phyloP scores from a whole-genome alignment of 2,797 vertebrate species.

The Huso huso region DNA sequence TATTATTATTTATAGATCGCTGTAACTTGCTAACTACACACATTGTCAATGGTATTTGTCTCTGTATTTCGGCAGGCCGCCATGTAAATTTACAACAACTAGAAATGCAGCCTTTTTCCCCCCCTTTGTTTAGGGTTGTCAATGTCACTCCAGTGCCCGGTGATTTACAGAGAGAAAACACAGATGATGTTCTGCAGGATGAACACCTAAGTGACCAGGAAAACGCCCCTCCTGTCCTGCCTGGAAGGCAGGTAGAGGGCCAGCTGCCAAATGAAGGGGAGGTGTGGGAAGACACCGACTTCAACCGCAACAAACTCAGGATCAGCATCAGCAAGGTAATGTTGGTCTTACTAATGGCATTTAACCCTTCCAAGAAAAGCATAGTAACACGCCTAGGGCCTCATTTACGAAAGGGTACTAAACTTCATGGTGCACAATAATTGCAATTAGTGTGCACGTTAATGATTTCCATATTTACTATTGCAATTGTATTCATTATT shows the following conservation, averaged over 20 bases:
- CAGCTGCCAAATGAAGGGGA: slow-evolving; percentile 67
- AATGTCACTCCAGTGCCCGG: slow-evolving; percentile 81
- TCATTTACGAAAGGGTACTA: too few relatives aligned
- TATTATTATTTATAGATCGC: too few relatives aligned
- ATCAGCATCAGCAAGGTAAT: slow-evolving; percentile 95
- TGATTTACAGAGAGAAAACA: slow-evolving; percentile 87
- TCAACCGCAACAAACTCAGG: slow-evolving; percentile 96
- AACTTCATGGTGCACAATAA: too few relatives aligned
- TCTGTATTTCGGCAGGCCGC: too few relatives aligned
- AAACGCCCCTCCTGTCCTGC: slow-evolving; percentile 78
- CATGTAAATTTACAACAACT: too few relatives aligned
- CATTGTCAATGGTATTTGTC: too few relatives aligned
- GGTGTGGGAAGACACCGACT: slow-evolving; percentile 91
- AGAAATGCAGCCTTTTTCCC: not conserved
- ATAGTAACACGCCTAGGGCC: too few relatives aligned
- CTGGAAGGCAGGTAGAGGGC: slow-evolving; percentile 46
- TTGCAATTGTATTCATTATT: too few relatives aligned
- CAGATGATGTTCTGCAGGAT: slow-evolving; percentile 89
- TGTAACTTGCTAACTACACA: too few relatives aligned
- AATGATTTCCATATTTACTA: too few relatives aligned
- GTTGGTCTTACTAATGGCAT: not conserved
- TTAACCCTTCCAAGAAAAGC: too few relatives aligned
- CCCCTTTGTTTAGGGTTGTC: slow-evolving; percentile 59
- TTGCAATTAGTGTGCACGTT: too few relatives aligned
- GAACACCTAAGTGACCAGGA: slow-evolving; percentile 95